Evolutionary conservation across 2,888 invertebrate species (phyloP).

Genomic region (Harpalus rufipes): DNA sequence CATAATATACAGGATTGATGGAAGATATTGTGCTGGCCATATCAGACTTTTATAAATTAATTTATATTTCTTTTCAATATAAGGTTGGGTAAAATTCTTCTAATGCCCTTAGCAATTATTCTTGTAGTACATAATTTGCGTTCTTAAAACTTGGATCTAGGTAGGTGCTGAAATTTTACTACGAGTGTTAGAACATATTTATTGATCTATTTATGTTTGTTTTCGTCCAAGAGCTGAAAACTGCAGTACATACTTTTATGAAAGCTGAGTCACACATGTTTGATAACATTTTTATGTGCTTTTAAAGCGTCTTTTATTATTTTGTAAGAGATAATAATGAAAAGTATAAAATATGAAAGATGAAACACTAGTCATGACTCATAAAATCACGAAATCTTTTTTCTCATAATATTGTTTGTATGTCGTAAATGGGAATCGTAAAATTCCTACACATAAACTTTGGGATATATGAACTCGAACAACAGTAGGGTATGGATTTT

Average conservation of each 20-base stretch:
- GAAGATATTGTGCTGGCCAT: too few species aligned
- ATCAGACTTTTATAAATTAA: too few species aligned
- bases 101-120: too few species aligned
- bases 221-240: neutral
- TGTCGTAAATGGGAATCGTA: conserved; percentile 2
- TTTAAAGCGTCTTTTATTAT: conserved; percentile 20
- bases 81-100: too few species aligned
- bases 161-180: neutral
- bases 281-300: conserved; percentile 3
- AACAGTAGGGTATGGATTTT: neutral
- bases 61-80: too few species aligned
- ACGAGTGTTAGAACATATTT: neutral
- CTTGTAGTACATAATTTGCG: too few species aligned
- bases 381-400: conserved; percentile 3
- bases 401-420: conserved; percentile 6
- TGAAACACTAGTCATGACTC: conserved; percentile 8
- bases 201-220: conserved; percentile 6
- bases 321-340: conserved; percentile 16
- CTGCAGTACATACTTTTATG: conserved; percentile 1
- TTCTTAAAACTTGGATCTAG: neutral
- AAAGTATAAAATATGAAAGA: conserved; percentile 19
- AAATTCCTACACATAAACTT: neutral
- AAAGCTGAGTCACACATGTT: conserved; percentile 10
- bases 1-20: too few species aligned
- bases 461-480: neutral